Conservation (phyloP, 1,140 invertebrate species). For the Diorhabda carinulata region DNA sequence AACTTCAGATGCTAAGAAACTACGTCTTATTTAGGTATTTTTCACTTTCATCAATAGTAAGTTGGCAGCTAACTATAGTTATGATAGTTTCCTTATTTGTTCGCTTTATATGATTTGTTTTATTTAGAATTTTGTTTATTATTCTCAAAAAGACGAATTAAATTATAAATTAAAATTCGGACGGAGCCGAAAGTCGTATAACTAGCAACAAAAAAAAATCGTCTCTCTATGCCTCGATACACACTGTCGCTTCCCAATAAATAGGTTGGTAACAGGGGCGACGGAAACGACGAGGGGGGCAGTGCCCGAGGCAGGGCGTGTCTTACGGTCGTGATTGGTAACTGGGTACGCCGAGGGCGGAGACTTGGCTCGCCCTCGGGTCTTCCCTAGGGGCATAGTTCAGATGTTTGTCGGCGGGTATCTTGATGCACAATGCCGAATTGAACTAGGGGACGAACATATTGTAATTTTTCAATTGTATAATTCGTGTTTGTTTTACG, state of each 20-base stretch:
- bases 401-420: constrained; percentile 1
- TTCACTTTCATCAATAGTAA: no score
- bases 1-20: no score
- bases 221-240: neutral
- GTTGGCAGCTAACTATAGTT: no score
- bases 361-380: constrained; percentile 5
- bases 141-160: no score
- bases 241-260: constrained; percentile 5
- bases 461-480: constrained; percentile 16
- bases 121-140: no score
- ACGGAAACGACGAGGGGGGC: neutral
- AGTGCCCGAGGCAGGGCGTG: constrained; percentile 10
- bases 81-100: no score
- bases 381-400: constrained; percentile 4
- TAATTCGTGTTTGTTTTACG: constrained; percentile 12
- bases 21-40: no score
- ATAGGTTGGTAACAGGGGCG: constrained; percentile 3
- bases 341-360: neutral
- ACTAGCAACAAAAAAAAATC: neutral
- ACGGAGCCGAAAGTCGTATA: no score
- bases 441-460: constrained; percentile 1
- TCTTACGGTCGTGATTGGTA: constrained; percentile 15
- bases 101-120: no score
- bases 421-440: neutral
- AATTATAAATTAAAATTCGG: no score